A percentile compares a stretch with the other conserved stretches of the same genome.
Evolutionary conservation across 2,888 invertebrate genomes (phyloP).

Genomic region (Xestoiulus laeticollis): DNA sequence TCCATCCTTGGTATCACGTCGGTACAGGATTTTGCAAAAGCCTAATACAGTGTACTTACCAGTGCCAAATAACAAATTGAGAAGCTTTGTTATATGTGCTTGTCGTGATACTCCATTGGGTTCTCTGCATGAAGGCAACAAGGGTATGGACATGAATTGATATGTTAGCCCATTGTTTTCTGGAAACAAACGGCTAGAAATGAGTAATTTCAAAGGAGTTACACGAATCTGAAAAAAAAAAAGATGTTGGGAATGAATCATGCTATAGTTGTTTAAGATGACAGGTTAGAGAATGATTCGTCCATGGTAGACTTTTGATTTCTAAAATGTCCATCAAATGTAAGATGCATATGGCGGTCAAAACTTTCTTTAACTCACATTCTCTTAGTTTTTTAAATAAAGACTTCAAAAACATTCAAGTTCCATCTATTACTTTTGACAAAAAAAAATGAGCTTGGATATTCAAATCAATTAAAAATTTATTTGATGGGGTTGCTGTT

Average conservation of each 20-base stretch:
- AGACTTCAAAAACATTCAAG: too few species aligned
- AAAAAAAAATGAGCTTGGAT: too few species aligned
- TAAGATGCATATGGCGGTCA: too few species aligned
- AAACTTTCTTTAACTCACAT: too few species aligned
- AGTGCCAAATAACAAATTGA: neutral
- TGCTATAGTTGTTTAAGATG: neutral
- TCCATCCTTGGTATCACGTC: slow-evolving; percentile 29
- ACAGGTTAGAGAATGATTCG: neutral
- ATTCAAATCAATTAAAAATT: too few species aligned
- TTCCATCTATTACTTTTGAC: too few species aligned
- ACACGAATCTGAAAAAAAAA: neutral
- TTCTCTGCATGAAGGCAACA: neutral
- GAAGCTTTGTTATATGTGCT: neutral
- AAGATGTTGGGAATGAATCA: neutral
- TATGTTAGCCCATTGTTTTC: slow-evolving; percentile 37
- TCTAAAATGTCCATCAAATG: neutral
- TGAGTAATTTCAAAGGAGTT: neutral
- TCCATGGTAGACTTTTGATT: neutral
- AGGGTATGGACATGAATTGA: slow-evolving; percentile 37
- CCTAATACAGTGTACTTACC: neutral
- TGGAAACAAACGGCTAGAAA: neutral
- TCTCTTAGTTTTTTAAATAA: too few species aligned
- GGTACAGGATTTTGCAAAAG: neutral
- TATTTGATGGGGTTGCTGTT: too few species aligned
- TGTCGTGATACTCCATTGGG: slow-evolving; percentile 31